Percentiles rank a stretch among this genome's conserved stretches.
phyloP scores from a whole-genome alignment of 2,888 invertebrate species.

The Zygaena filipendulae region DNA sequence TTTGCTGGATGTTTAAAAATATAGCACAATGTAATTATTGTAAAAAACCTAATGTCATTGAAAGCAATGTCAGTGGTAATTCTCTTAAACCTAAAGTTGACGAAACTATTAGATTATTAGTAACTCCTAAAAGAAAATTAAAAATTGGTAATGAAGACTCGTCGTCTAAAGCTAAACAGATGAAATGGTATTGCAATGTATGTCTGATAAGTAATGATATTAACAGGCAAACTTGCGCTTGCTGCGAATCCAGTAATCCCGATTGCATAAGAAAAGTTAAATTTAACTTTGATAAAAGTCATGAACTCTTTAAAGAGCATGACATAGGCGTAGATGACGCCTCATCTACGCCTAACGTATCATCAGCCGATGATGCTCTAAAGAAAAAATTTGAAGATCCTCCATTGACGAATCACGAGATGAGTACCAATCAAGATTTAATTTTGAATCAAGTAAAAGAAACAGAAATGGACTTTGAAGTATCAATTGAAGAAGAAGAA shows the following conservation, averaged over 20 bases:
- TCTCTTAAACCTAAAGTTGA: background rate
- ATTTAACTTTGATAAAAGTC: slow-evolving; percentile 18
- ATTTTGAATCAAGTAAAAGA: slow-evolving; percentile 2
- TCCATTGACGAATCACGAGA: slow-evolving; percentile 11
- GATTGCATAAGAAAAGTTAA: too few species aligned
- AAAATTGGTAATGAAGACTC: slow-evolving; percentile 1
- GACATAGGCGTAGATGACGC: too few species aligned
- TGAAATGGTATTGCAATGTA: slow-evolving; percentile 32
- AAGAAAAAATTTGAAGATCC: slow-evolving; percentile 7
- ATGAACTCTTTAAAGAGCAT: too few species aligned
- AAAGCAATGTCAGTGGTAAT: background rate
- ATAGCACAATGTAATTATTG: slow-evolving; percentile 27
- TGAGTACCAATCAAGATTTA: too few species aligned
- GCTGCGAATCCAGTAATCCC: slow-evolving; percentile 30
- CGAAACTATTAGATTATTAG: background rate
- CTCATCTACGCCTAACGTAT: too few species aligned
- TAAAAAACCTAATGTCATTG: slow-evolving; percentile 16
- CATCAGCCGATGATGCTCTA: slow-evolving; percentile 11
- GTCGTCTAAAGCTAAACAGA: slow-evolving; percentile 7
- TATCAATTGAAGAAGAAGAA: slow-evolving; percentile 10
- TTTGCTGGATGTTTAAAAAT: slow-evolving; percentile 31
- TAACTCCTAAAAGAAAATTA: slow-evolving; percentile 1
- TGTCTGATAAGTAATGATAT: slow-evolving; percentile 27
- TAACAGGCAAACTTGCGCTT: slow-evolving; percentile 25
- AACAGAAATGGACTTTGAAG: slow-evolving; percentile 28